These are phyloP conservation scores for Cetoscarus ocellatus DNA, from an alignment of 2,797 vertebrate genomes.

Conservation along the genomic window DNA sequence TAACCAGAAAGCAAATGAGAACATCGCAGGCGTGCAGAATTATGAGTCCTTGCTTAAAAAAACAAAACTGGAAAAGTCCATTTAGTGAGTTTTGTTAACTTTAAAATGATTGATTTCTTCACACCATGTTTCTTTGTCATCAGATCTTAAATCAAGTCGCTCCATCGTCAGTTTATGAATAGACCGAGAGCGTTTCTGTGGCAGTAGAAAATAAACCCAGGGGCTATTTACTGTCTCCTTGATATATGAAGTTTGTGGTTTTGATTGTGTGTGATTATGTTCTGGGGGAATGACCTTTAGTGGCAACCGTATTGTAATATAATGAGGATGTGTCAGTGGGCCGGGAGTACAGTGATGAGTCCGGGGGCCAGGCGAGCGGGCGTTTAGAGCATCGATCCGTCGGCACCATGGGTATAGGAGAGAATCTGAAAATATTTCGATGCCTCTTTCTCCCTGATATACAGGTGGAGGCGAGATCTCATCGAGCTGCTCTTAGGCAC, in stretches of 20 bases:
- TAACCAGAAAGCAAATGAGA: too few relatives aligned
- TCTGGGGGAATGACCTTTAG: conserved; percentile 99
- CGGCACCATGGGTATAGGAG: conserved; percentile 62
- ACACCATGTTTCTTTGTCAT: conserved; percentile 29
- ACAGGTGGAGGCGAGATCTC: conserved; percentile 67
- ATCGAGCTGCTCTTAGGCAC: conserved; percentile 57
- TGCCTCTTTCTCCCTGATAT: conserved; percentile 53
- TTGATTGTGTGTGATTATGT: conserved; percentile 99
- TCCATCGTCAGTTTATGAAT: conserved; percentile 88
- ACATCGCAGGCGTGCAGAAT: background rate
- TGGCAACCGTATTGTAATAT: conserved; percentile 99
- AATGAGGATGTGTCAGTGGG: conserved; percentile 99
- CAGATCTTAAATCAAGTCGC: conserved; percentile 75
- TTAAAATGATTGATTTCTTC: conserved; percentile 20
- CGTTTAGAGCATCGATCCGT: conserved; percentile 81
- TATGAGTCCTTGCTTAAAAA: background rate
- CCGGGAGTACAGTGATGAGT: conserved; percentile 91
- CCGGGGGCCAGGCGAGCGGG: conserved; percentile 68
- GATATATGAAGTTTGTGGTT: conserved; percentile 99
- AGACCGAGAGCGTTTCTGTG: conserved; percentile 88
- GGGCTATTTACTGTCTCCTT: conserved; percentile 97
- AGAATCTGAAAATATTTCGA: conserved; percentile 83
- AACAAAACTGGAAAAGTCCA: background rate
- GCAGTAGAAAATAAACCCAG: conserved; percentile 94
- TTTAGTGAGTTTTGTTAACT: conserved; percentile 14